Conservation (phyloP, 2,888 invertebrate species). For the Caenorhabditis macrosperma region DNA sequence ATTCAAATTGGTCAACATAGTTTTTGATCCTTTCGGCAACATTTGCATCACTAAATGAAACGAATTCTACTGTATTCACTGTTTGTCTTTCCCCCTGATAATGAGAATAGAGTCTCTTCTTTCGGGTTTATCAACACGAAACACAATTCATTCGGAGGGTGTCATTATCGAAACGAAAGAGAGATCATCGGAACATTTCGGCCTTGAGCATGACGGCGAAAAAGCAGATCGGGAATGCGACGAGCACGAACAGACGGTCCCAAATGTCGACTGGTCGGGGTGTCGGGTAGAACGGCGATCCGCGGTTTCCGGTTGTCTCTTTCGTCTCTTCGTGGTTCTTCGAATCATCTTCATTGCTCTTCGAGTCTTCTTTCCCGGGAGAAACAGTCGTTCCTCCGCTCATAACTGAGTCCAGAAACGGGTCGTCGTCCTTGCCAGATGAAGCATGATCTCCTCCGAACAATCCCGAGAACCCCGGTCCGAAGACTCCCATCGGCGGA, state of each 20-base stretch:
- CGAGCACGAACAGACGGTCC: constrained; percentile 50
- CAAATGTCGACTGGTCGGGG: constrained; percentile 39
- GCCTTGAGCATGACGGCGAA: constrained; percentile 42
- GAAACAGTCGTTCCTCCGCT: background rate
- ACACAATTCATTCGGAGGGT: constrained; percentile 14
- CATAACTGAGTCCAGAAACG: too few relatives aligned
- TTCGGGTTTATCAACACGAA: constrained; percentile 21
- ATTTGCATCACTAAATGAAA: background rate
- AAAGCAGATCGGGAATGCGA: constrained; percentile 47
- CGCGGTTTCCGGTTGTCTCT: background rate
- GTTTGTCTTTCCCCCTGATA: background rate
- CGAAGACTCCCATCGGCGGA: background rate
- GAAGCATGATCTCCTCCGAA: background rate
- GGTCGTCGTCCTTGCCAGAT: background rate
- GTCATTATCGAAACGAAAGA: constrained; percentile 12
- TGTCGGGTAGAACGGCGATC: constrained; percentile 14
- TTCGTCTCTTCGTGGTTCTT: background rate
- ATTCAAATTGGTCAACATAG: background rate
- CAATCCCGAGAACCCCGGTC: too few relatives aligned
- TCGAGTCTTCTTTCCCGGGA: background rate
- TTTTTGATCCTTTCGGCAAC: background rate
- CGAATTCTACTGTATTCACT: background rate
- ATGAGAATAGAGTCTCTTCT: background rate
- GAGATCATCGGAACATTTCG: constrained; percentile 38
- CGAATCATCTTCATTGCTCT: too few relatives aligned